Evolutionary conservation across 2,888 invertebrate species (phyloP), one percentile per base, ranked within the genome.

Genomic region (Artemia sp.): DNA sequence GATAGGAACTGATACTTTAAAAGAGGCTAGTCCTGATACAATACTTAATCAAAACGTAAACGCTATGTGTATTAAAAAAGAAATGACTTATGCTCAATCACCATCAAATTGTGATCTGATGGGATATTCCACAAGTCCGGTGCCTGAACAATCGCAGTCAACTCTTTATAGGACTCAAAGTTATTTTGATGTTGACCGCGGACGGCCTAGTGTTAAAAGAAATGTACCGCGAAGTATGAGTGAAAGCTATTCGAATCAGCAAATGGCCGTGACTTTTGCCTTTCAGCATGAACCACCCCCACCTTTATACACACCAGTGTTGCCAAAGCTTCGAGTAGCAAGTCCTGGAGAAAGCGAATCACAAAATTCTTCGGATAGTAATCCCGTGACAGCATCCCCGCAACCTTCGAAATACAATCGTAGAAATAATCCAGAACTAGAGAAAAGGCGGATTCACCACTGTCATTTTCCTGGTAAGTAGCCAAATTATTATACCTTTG

Each of bases 351-450:
- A 58, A 19, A 58, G 64, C 24, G 64, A 58, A 58, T 58, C 64
- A 9, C 64, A 24, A 19, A 58, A 24, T 24, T 58, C 64, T n/a
- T 19, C 64, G 11, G 64, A 58, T 58, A 58, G 64, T 58, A 58
- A 24, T 58, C 24, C 64, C 11, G 69, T 24, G 51, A 24, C 58
- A 69, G 68, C 12, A 64, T 58, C 68, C 66, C 67, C 68, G 38
- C 81, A 51, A 78, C 69, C 71, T 51, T 73, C 83, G 73, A 90
- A 89, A 77, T 94, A 92, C 81, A 95, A 95, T 82, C 83, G 95
- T 74, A 84, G 94, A 77, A 95, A 95, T 80, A 96, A 96, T 81
- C 95, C 95, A 0, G 95, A 96, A 79, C 81, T 96, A 75, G 95
- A 96, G 79, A 95, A 95, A 79, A 82, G 95, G 74, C 82, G 96